phyloP scores from a whole-genome alignment of 2,888 invertebrate genomes.

The Cerceris rybyensis region DNA sequence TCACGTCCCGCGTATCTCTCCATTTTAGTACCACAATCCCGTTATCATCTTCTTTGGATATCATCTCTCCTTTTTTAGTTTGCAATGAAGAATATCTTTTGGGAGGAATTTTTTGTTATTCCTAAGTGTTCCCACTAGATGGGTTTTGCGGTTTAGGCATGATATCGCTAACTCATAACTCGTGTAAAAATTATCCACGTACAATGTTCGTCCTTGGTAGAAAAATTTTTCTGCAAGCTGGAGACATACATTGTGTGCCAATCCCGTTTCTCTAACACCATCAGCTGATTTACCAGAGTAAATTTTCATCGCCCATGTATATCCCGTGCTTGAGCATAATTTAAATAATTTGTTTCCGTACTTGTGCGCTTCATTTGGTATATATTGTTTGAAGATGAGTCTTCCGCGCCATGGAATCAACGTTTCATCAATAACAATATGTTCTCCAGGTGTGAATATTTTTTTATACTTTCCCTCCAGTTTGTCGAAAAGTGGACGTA shows the following conservation, averaged over 20 bases:
- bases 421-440: slow-evolving; percentile 64
- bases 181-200: slow-evolving; percentile 59
- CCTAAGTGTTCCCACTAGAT: slow-evolving; percentile 61
- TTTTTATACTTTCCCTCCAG: slow-evolving; percentile 37
- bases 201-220: slow-evolving; percentile 33
- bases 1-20: too few species aligned
- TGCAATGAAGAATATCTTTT: too few species aligned
- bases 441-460: slow-evolving; percentile 32
- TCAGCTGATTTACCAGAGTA: slow-evolving; percentile 49
- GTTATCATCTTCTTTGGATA: too few species aligned
- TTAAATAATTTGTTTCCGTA: slow-evolving; percentile 62
- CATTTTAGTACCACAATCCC: too few species aligned
- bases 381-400: slow-evolving; percentile 65
- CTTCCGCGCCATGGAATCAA: slow-evolving; percentile 63
- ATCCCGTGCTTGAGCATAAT: slow-evolving; percentile 53
- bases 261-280: slow-evolving; percentile 29
- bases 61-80: too few species aligned
- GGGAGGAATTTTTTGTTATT: too few species aligned
- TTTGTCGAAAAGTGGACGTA: slow-evolving; percentile 39
- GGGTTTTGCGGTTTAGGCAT: slow-evolving; percentile 42
- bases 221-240: slow-evolving; percentile 33
- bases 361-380: slow-evolving; percentile 57
- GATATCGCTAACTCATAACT: slow-evolving; percentile 29
- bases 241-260: slow-evolving; percentile 31
- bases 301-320: slow-evolving; percentile 53